Evolutionary conservation across 2,888 invertebrate genomes (phyloP), one percentile per base, ranked within the genome.

Genomic region (Julus scandinavius): DNA sequence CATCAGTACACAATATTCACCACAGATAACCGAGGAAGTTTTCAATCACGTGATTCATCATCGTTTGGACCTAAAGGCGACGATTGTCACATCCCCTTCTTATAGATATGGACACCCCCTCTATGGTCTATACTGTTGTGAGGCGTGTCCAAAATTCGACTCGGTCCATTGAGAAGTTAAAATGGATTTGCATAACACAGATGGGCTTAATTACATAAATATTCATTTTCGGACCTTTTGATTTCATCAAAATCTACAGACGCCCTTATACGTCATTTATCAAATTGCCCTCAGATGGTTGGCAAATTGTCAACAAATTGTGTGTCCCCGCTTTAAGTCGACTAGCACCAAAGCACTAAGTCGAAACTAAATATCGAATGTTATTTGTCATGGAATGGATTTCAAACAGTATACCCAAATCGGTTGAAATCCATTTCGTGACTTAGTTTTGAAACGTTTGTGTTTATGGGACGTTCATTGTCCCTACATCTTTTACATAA

Each of bases 11-110:
- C 29, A 1, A 29, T 1, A 29, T 29, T 29, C 29, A 29, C 29
- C 29, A 29, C 29, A 29, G 29, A 29, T 29, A 29, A 29, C 29
- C 17, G n/a, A 72, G 20, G 72, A 20, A 29, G 20, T 72, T 72
- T 29, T 72, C 5, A 72, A 72, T 72, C 20, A 72, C 72, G 72
- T 72, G 72, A 72, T 72, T 11, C 72, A 20, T n/a, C 72, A 72
- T 63, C 5, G 17, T 63, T 63, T 4, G 63, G 13, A 11, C 6
- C 17, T 54, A 7, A 7, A 58, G 58, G 58, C 15, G 13, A 45
- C 45, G n/a, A 17, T 7, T 63, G 63, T n/a, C n/a, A 63, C 63
- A 17, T 63, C n/a, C 63, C 6, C n/a, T n/a, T 17, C 13, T 17
- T 17, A n/a, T 2, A n/a, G 5, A 63, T 63, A 63, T n/a, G 63